These are phyloP conservation scores for Morus bassanus DNA, from an alignment of 2,797 vertebrate genomes.

Conservation along the genomic window DNA sequence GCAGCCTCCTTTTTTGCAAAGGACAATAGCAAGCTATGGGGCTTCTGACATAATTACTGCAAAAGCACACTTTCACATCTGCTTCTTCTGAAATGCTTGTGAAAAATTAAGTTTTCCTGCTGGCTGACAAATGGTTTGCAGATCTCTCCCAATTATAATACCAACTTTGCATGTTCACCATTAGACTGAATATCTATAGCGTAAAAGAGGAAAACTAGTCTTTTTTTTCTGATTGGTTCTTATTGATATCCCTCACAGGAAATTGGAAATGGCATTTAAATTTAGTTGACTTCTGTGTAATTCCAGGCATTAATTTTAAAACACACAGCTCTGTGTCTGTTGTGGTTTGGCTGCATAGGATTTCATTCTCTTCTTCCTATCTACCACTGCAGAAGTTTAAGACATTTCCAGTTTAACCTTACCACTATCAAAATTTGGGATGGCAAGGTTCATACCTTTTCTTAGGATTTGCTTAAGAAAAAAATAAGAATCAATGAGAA, in stretches of 20 bases:
- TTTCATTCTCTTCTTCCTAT: background rate
- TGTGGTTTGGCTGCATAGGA: background rate
- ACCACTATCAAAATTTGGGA: background rate
- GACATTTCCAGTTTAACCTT: background rate
- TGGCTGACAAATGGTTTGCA: background rate
- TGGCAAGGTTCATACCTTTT: background rate
- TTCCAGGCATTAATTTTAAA: background rate
- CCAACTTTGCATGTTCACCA: background rate
- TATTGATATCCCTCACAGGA: background rate
- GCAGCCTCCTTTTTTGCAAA: background rate
- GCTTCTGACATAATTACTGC: background rate
- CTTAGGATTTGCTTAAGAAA: background rate
- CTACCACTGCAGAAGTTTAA: background rate
- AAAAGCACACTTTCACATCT: constrained; percentile 1
- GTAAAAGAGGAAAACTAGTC: background rate
- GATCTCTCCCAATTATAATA: background rate
- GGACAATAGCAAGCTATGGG: background rate
- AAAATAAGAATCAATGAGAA: background rate
- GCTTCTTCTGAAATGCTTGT: constrained; percentile 10
- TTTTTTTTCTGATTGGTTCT: background rate
- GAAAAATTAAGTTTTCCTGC: background rate
- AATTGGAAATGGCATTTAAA: background rate
- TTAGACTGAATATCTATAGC: background rate
- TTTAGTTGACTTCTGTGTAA: background rate
- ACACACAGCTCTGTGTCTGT: accelerated